Conservation (phyloP, 2,797 vertebrate species). For the Amniataba percoides region DNA sequence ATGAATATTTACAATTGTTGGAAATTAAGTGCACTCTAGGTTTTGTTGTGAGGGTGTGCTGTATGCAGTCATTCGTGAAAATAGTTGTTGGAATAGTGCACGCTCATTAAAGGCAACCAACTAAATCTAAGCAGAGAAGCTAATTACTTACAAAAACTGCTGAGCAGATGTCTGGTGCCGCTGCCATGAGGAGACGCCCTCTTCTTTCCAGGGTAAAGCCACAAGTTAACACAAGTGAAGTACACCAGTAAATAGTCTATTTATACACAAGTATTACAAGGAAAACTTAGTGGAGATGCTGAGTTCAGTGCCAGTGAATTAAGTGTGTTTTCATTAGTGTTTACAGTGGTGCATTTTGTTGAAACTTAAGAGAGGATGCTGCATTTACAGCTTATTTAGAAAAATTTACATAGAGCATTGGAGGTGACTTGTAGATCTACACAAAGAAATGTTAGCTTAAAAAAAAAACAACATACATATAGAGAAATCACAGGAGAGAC, state of each 20-base stretch:
- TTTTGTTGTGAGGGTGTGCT: constrained; percentile 53
- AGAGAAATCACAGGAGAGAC: not conserved
- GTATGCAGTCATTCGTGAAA: constrained; percentile 69
- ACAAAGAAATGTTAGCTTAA: not conserved
- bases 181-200: constrained; percentile 56
- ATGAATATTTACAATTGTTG: constrained; percentile 70
- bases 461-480: not conserved
- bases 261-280: constrained; percentile 23
- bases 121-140: constrained; percentile 69
- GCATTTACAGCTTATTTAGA: not conserved
- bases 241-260: constrained; percentile 33
- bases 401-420: not conserved
- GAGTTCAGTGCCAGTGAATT: constrained; percentile 11
- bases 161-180: constrained; percentile 70
- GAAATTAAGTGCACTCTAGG: constrained; percentile 58
- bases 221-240: constrained; percentile 44
- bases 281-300: constrained; percentile 4
- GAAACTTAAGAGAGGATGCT: not conserved
- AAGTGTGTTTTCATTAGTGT: not conserved
- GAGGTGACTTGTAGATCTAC: not conserved
- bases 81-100: constrained; percentile 68
- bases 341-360: not conserved
- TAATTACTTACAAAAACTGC: constrained; percentile 78
- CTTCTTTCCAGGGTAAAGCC: constrained; percentile 43
- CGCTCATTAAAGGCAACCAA: constrained; percentile 74